A percentile compares a stretch with the other conserved stretches of the same genome.
These are phyloP conservation scores for Pocillopora grandis DNA, from an alignment of 92 coral and sea anemone genomes.

Conservation along the genomic window DNA sequence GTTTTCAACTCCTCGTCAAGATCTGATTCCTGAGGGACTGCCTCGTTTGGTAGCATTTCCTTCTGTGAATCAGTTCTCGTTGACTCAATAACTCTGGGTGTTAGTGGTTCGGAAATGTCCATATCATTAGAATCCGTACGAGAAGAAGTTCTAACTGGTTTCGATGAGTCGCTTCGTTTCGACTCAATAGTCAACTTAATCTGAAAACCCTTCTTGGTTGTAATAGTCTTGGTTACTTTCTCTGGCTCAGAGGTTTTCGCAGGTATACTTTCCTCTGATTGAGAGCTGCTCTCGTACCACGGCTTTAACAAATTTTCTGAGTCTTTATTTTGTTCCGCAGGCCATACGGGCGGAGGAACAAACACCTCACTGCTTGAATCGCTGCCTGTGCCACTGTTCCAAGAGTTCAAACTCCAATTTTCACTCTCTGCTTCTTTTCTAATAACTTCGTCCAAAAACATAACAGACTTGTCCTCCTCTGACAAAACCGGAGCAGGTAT, in stretches of 20 bases:
- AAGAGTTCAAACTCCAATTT: constrained; percentile 96
- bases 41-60: background rate
- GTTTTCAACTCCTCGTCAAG: background rate
- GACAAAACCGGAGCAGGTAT: constrained; percentile 64
- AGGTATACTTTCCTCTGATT: constrained; percentile 67
- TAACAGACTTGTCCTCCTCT: constrained; percentile 82
- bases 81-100: constrained; percentile 12
- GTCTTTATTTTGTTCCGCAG: constrained; percentile 40
- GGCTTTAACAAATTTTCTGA: constrained; percentile 43
- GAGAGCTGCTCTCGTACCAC: constrained; percentile 76
- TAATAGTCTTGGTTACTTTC: constrained; percentile 48
- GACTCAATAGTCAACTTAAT: constrained; percentile 54
- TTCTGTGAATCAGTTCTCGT: background rate
- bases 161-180: constrained; percentile 19
- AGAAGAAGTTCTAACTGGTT: constrained; percentile 23
- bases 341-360: constrained; percentile 67
- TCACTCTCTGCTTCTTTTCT: constrained; percentile 91
- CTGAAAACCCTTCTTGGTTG: constrained; percentile 65
- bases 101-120: constrained; percentile 14
- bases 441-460: constrained; percentile 88
- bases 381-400: constrained; percentile 75
- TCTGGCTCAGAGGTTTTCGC: constrained; percentile 26
- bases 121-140: constrained; percentile 25
- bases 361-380: constrained; percentile 77
- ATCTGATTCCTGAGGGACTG: background rate